Evolutionary conservation across 2,797 vertebrate species (phyloP).

Genomic region (Acanthopagrus latus): DNA sequence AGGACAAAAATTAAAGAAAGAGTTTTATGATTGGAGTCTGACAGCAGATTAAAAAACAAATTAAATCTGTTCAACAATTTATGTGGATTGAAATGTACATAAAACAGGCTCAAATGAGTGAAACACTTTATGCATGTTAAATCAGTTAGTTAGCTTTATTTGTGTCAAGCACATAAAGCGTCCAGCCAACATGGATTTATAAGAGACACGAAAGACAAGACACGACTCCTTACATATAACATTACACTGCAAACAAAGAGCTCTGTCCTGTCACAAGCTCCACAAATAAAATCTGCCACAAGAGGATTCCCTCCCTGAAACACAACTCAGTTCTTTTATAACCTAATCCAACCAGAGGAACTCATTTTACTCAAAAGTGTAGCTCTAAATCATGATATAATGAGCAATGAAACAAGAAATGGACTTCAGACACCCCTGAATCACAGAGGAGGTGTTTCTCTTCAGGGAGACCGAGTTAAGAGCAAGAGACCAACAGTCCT

Average conservation of each 20-base stretch:
- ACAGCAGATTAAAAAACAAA: slow-evolving; percentile 12
- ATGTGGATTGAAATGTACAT: slow-evolving; percentile 7
- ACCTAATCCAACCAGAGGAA: not conserved
- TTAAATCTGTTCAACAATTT: slow-evolving; percentile 10
- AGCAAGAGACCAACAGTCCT: not conserved
- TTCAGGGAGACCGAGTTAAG: not conserved
- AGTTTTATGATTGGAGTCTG: not conserved
- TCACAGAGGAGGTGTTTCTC: not conserved
- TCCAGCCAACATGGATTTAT: slow-evolving; percentile 3
- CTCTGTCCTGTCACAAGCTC: not conserved
- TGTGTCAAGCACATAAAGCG: not conserved
- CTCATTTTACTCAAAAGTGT: not conserved
- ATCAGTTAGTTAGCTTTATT: not conserved
- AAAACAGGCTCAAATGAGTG: not conserved
- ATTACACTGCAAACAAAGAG: slow-evolving; percentile 24
- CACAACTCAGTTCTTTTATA: not conserved
- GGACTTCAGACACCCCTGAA: not conserved
- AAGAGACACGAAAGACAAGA: not conserved
- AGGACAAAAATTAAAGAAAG: slow-evolving; percentile 4
- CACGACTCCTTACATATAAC: not conserved
- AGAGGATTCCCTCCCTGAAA: not conserved
- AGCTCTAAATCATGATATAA: slow-evolving; percentile 4
- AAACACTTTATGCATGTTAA: not conserved
- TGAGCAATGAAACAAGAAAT: not conserved
- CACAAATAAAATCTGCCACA: slow-evolving; percentile 7